Evolutionary conservation across 1,140 invertebrate species (phyloP).

Genomic region (Drosophila bocki): DNA sequence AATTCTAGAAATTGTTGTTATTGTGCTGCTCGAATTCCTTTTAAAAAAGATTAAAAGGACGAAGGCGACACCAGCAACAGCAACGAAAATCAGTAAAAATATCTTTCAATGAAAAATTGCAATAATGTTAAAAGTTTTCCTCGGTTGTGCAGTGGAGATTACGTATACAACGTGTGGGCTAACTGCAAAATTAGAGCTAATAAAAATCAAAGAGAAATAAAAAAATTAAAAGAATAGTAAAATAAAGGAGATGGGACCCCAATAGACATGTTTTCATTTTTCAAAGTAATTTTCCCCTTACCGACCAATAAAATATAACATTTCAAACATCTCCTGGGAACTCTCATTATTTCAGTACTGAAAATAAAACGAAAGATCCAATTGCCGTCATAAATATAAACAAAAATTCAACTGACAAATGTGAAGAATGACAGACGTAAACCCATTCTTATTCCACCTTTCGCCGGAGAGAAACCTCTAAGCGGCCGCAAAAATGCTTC

Average conservation of each 20-base stretch:
- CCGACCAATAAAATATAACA: not conserved
- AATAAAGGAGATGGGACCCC: no score
- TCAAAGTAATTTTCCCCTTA: no score
- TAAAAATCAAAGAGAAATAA: not conserved
- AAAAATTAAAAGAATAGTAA: no score
- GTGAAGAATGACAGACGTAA: not conserved
- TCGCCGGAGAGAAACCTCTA: conserved; percentile 14
- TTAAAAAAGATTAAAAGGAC: conserved; percentile 15
- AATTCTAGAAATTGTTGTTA: conserved; percentile 35
- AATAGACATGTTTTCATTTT: no score
- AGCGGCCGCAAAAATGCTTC: conserved; percentile 27
- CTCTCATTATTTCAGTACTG: not conserved
- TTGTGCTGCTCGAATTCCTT: conserved; percentile 35
- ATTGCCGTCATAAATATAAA: not conserved
- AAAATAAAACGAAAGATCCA: not conserved
- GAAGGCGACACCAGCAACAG: not conserved
- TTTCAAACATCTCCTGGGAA: not conserved
- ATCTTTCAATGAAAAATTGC: conserved; percentile 18
- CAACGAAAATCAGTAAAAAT: conserved; percentile 6
- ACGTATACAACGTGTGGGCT: not conserved
- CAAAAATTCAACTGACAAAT: not conserved
- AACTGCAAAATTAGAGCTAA: not conserved
- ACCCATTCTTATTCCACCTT: not conserved
- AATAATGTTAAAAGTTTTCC: conserved; percentile 9
- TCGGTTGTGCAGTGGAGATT: not conserved